These are phyloP conservation scores for Myodes glareolus DNA, from an alignment of 2,113 vertebrate genomes.

Conservation along the genomic window DNA sequence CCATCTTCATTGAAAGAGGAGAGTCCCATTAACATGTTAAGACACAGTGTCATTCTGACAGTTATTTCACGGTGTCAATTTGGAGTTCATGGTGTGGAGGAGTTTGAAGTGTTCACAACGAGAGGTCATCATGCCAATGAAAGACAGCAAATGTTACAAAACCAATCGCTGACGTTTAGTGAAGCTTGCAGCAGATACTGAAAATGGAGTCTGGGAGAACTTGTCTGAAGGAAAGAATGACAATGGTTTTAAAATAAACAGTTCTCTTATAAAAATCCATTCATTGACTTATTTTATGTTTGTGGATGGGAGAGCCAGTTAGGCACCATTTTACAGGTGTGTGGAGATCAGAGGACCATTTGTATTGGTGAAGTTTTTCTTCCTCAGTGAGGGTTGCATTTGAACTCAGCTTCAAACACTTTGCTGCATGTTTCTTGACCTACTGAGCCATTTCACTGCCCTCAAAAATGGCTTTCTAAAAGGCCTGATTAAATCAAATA, in stretches of 20 bases:
- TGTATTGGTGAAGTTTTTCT: too few relatives aligned
- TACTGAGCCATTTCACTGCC: not conserved
- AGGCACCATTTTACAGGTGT: accelerated
- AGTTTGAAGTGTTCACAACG: not conserved
- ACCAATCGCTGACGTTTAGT: not conserved
- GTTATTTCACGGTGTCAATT: not conserved
- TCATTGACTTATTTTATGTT: not conserved
- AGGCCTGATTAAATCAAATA: constrained; percentile 36
- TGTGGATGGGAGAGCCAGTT: not conserved
- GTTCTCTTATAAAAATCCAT: not conserved
- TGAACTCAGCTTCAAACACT: not conserved
- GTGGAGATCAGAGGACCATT: not conserved
- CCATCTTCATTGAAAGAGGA: not conserved
- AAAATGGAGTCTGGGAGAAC: not conserved
- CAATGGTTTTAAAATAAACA: not conserved
- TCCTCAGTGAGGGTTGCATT: not conserved
- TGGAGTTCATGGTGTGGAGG: not conserved
- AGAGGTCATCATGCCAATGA: not conserved
- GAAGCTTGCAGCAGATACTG: not conserved
- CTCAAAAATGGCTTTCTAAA: not conserved
- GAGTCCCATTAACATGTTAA: not conserved
- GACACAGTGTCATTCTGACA: not conserved
- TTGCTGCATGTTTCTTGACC: not conserved
- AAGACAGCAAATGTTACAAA: constrained; percentile 26
- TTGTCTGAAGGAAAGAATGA: constrained; percentile 18